Evolutionary conservation across 1,140 invertebrate genomes (phyloP), one percentile per base, ranked within the genome.

Genomic region (Mya arenaria): DNA sequence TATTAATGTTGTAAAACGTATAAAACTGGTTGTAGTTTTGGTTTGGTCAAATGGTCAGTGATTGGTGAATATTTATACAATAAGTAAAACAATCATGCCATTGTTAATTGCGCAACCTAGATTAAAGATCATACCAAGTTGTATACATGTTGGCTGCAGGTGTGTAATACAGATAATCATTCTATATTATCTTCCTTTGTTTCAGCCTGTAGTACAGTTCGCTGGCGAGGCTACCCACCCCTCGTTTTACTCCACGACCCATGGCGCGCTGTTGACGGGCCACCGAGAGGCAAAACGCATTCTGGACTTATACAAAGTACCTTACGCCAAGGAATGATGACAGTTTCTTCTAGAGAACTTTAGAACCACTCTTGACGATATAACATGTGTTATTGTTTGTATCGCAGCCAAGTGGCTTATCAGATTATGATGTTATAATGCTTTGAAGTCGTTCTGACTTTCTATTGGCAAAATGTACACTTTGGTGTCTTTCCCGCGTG

Each of bases 191-290:
- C n/a, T n/a, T n/a, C n/a, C n/a, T n/a, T n/a, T 3, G 23, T 89
- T 88, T 23, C 92, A 97, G 96, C 96, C 96, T 73, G 94, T 94
- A n/a, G 91, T 98, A 75, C 92, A 97, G 77, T 98, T 98, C 94
- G 97, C 97, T 82, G 97, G 98, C 25, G 97, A 99, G 94, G 97
- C 98, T 84, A 98, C 97, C 4, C 97, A 99, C 93, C 96, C 96
- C 87, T 96, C 95, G 88, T 98, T 98, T 92, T 99, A 98, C 91
- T 98, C 97, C 28, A 99, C 97, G 4, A 97, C 97, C 30, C 97
- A 99, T 90, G 98, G 98, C 13, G 98, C 97, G 4, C 97, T 97
- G 90, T 93, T 98, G 30, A 97, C 96, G 48, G 97, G 98, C 1
- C 94, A 97, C 87, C 95, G 95, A n/a, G 97, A 97, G 48, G 97